phyloP scores from a whole-genome alignment of 2,113 vertebrate genomes.

The Nesogale talazaci region DNA sequence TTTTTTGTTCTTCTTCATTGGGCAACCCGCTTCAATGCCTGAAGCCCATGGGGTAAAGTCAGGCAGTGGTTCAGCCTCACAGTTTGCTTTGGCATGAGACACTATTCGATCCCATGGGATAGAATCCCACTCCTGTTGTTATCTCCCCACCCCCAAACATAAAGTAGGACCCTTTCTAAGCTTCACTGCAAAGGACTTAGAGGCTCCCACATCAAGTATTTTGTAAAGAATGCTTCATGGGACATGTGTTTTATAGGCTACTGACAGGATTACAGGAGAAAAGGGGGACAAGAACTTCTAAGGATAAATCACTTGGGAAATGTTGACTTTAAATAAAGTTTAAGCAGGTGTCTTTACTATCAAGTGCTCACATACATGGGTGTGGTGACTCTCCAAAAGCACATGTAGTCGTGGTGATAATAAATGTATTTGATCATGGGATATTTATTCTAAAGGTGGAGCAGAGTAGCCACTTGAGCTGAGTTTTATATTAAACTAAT shows the following conservation, averaged over 20 bases:
- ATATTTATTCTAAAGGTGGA: not conserved
- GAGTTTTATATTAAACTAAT: not conserved
- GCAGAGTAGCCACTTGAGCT: not conserved
- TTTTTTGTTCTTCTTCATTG: too few species aligned
- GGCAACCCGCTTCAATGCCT: too few species aligned
- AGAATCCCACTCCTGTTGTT: too few species aligned
- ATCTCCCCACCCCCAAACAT: too few species aligned
- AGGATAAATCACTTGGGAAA: not conserved
- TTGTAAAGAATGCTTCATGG: not conserved
- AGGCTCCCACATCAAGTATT: not conserved
- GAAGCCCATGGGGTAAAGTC: too few species aligned
- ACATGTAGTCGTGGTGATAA: not conserved
- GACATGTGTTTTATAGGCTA: not conserved
- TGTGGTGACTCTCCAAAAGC: not conserved
- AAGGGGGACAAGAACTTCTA: not conserved
- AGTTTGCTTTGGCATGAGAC: too few species aligned
- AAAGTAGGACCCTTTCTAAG: too few species aligned
- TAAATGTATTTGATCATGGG: not conserved
- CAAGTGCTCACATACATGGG: not conserved
- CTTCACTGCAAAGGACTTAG: not conserved
- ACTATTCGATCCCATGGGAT: too few species aligned
- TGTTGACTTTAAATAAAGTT: not conserved
- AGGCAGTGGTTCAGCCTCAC: not conserved
- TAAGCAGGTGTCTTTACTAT: not conserved
- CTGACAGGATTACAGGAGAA: not conserved